phyloP scores from a whole-genome alignment of 2,797 vertebrate species.

The Lacerta viridis region DNA sequence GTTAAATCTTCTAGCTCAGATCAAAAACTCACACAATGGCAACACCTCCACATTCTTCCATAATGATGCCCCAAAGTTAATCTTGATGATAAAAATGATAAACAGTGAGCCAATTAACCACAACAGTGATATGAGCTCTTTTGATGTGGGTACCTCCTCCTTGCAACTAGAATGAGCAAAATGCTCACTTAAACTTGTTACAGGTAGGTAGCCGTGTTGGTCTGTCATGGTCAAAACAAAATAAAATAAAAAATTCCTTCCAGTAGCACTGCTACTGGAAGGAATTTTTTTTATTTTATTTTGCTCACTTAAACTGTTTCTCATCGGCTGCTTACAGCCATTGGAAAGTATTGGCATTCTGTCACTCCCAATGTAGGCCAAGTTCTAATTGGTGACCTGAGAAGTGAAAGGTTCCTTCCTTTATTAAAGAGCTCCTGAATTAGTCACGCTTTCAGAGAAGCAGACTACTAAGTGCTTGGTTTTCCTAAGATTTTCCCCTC shows the following conservation, averaged over 20 bases:
- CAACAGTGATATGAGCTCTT: not conserved
- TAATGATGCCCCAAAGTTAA: not conserved
- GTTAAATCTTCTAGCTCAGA: not conserved
- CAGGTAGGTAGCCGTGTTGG: too few relatives aligned
- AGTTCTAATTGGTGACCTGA: conserved; percentile 33
- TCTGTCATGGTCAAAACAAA: too few relatives aligned
- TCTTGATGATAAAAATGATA: not conserved
- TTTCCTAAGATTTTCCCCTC: conserved; percentile 3
- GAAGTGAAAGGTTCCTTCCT: conserved; percentile 40
- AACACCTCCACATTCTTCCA: not conserved
- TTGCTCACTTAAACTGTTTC: not conserved
- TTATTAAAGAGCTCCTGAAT: conserved; percentile 36
- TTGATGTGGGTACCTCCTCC: not conserved
- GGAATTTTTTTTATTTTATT: too few relatives aligned
- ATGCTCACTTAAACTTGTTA: not conserved
- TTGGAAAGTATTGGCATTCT: conserved; percentile 34
- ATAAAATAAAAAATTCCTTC: too few relatives aligned
- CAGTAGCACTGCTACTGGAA: too few relatives aligned
- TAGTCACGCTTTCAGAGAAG: not conserved
- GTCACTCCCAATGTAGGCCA: conserved; percentile 13
- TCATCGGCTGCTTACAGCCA: not conserved
- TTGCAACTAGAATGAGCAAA: not conserved
- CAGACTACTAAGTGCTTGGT: conserved; percentile 25
- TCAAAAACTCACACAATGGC: not conserved
- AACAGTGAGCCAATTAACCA: not conserved